Base-by-base conservation (phyloP, 2,113 vertebrate genomes). In the Hiodon alosoides region DNA sequence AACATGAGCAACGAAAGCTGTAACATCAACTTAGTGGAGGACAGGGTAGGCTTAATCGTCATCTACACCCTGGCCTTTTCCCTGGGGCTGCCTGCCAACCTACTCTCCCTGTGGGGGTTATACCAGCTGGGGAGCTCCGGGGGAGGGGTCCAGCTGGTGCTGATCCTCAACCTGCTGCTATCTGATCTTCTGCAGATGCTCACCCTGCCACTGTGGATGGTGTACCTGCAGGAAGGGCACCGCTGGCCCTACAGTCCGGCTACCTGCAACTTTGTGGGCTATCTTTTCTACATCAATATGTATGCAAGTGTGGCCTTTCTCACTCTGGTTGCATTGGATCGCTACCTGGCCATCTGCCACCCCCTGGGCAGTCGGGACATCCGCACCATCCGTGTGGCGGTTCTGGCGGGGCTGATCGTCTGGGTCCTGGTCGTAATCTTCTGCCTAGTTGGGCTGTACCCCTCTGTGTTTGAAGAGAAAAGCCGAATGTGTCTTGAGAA, bases 111-210 rank as follows among this genome's bases (percentile, higher is more conserved):
- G 2, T 91, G 91, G 89, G 86, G 88, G 52, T 73, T 93, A 55
- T 89, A 91, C 77, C 87, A 90, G 17, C 80, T 91, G 50, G 82
- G 88, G 0, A 88, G 85, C 16, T 89, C 83, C 0, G 86, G 87
- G 0, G 79, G 83, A 0, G 85, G 85, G 76, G 75, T 88, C 75
- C 76, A 90, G 85, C 86, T 89, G 71, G 86, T 91, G 79, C 93
- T 89, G 80, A 89, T 93, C 75, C 81, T 90, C 59, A 94, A 93
- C 81, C 81, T 93, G 55, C 79, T 89, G 8, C 83, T 89, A 16
- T 89, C 90, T n/a, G 90, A 93, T 81, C 82, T 92, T 14, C 85
- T 93, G 55, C 87, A 92, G 81, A 84, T 90, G 62, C 79, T 91
- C 72, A 91, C 85, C 2, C 72, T 94, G 53, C 91, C 91, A 2